A percentile compares a stretch with the other conserved stretches of the same genome.
phyloP scores from a whole-genome alignment of 1,140 invertebrate species.

The Melanaphis sacchari region DNA sequence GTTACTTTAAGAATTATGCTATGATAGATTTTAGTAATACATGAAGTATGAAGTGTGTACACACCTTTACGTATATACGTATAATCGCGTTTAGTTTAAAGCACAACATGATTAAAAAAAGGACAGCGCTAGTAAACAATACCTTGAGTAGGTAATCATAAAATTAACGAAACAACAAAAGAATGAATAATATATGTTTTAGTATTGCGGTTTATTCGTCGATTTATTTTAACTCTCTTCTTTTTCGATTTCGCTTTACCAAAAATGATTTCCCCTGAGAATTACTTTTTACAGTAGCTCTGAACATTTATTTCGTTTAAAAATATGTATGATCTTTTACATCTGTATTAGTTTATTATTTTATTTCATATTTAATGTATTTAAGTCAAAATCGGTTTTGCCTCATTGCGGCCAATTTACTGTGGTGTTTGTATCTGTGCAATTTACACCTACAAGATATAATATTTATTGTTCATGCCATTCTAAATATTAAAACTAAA shows the following conservation, averaged over 20 bases:
- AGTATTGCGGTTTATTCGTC: background rate
- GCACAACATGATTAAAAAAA: background rate
- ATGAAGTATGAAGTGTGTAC: background rate
- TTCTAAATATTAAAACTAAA: too few species aligned
- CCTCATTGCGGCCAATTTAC: background rate
- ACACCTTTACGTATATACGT: background rate
- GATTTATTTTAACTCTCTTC: background rate
- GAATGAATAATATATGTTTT: slow-evolving; percentile 3
- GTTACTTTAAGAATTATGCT: background rate
- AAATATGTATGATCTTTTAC: background rate
- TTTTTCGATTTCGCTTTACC: background rate
- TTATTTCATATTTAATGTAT: background rate
- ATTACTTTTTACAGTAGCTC: background rate
- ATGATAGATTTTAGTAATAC: background rate
- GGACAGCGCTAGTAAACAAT: background rate
- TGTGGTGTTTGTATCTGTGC: too few species aligned
- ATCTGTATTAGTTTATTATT: background rate
- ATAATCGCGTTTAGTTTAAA: background rate
- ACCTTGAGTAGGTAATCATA: background rate
- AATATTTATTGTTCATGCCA: too few species aligned
- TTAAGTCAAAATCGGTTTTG: background rate
- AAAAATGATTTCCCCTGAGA: background rate
- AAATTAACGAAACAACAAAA: background rate
- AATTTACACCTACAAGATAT: too few species aligned
- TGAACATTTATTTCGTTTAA: background rate